These are phyloP conservation scores for Frankliniella fusca DNA, from an alignment of 2,888 invertebrate species.

Conservation along the genomic window DNA sequence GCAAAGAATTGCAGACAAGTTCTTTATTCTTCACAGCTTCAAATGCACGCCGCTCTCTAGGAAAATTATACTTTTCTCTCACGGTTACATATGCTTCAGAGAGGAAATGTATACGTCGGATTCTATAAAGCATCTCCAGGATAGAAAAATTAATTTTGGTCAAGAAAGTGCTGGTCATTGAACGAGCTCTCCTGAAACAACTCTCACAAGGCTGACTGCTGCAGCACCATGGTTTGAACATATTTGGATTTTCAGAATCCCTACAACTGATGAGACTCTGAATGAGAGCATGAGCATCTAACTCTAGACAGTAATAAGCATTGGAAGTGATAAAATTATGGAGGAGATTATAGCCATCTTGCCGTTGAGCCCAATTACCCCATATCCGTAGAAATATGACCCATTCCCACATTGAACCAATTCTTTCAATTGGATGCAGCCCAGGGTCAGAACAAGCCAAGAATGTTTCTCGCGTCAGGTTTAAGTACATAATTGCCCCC, in stretches of 20 bases:
- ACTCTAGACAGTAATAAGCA: too few relatives aligned
- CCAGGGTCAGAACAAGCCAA: constrained; percentile 35
- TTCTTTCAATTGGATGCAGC: constrained; percentile 35
- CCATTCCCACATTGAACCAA: constrained; percentile 38
- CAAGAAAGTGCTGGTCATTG: too few relatives aligned
- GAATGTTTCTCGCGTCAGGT: constrained; percentile 37
- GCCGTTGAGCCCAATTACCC: constrained; percentile 36
- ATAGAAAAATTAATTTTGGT: too few relatives aligned
- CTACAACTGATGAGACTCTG: constrained; percentile 30
- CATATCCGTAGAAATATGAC: constrained; percentile 33
- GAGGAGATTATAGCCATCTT: constrained; percentile 36
- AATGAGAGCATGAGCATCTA: constrained; percentile 37
- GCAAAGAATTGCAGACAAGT: too few relatives aligned
- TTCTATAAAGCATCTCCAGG: too few relatives aligned
- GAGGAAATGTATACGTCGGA: too few relatives aligned
- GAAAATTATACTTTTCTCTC: too few relatives aligned
- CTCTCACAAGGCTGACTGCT: constrained; percentile 29
- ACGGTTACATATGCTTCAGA: too few relatives aligned
- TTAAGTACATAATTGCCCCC: constrained; percentile 39
- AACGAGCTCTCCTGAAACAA: not conserved
- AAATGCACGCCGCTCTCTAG: too few relatives aligned
- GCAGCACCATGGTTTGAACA: constrained; percentile 27
- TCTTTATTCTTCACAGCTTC: too few relatives aligned
- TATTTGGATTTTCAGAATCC: not conserved
- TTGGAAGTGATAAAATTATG: constrained; percentile 40